Evolutionary conservation across 1,140 invertebrate genomes (phyloP), one percentile per base, ranked within the genome.

Genomic region (Heliconius congener): DNA sequence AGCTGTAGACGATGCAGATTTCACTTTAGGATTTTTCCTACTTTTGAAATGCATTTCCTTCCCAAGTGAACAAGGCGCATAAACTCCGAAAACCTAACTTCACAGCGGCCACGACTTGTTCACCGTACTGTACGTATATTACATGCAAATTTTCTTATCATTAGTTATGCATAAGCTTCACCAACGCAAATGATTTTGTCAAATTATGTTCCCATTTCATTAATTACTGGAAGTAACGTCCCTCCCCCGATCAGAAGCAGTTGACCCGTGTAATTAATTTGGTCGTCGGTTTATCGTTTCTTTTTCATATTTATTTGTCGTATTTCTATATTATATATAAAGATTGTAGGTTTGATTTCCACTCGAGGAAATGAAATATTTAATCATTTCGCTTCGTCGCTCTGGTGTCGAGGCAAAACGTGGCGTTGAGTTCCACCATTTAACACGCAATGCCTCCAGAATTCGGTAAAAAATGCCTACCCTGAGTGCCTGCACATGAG

Each of bases 251-350:
- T 80, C 74, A 80, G 70, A 60, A 55, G 46, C 50, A 76, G 46
- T 71, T 80, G 78, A 80, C 74, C 74, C 78, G 74, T 79, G 66
- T 76, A 76, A 80, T 76, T 71, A 66, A 80, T 72, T 76, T 76
- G 66, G 76, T 76, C 66, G 66, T 72, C 34, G 75, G 5, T 76
- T 55, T 71, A 77, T 46, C 46, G 27, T 71, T 50, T n/a, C 5
- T 39, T 66, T 9, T n/a, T 60, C 23, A 23, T 60, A n/a, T 23
- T 23, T n/a, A n/a, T 60, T 60, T 11, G n/a, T 60, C 2, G 9
- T 60, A 13, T n/a, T 60, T 23, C 23, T 60, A 16, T 46, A 46
- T 46, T 46, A 16, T 23, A 23, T 23, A 23, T 23, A 46, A 46
- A 46, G 42, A 9, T 60, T 23, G 23, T 9, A 3, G 13, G 9